Conservation (phyloP, 2,113 vertebrate species). For the Emydocephalus ijimae region DNA sequence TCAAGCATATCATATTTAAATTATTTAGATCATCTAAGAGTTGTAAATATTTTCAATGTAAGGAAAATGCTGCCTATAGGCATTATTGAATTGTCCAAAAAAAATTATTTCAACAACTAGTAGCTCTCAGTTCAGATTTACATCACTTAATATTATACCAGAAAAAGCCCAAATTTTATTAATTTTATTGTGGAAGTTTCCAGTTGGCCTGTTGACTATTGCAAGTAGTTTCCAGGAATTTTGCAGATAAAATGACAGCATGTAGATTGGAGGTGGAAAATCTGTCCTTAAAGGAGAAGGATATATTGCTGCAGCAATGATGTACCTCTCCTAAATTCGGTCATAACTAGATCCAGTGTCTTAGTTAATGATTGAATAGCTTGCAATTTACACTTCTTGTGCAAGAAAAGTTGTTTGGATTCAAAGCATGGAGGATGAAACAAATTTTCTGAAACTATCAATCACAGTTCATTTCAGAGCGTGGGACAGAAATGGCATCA, state of each 20-base stretch:
- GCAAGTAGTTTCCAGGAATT: background rate
- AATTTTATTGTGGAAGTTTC: background rate
- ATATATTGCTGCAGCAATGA: background rate
- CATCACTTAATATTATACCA: background rate
- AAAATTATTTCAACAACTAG: background rate
- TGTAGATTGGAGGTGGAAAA: background rate
- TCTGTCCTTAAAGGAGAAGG: background rate
- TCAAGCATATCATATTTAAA: background rate
- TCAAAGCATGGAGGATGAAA: background rate
- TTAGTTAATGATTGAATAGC: background rate
- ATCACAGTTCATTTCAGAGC: background rate
- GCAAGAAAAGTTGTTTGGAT: background rate
- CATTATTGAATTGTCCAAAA: background rate
- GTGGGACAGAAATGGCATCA: background rate
- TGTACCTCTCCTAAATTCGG: background rate
- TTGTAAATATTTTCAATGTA: background rate
- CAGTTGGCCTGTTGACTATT: background rate
- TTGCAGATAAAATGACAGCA: background rate
- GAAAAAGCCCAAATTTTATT: background rate
- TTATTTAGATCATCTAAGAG: background rate
- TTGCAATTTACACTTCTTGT: background rate
- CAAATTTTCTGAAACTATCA: background rate
- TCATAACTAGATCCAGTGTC: background rate
- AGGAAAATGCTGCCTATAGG: background rate
- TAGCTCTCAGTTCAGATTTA: background rate